Base-by-base conservation (phyloP, 2,888 invertebrate genomes). In the Thera britannica region DNA sequence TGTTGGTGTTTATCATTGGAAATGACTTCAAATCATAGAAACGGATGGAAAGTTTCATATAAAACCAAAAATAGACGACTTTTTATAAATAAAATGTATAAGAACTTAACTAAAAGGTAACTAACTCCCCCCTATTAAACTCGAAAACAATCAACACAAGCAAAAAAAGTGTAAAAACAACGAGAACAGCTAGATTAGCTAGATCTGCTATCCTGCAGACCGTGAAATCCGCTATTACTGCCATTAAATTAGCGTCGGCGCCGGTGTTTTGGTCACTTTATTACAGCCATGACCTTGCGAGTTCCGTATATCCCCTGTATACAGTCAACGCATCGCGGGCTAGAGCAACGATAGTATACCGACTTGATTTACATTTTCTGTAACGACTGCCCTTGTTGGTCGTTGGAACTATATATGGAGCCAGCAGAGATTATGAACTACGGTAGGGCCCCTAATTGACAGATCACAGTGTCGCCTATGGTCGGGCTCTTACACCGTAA, bases 361-460 rank as follows among this genome's bases (percentile, higher is more conserved):
- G 38, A 59, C 54, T 56, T 41, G 56, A 66, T 66, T 63, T 63
- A 34, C 57, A 51, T 72, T 68, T 67, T 62, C 70, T 67, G 56
- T 68, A 70, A 62, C 68, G 65, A 70, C 69, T 62, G 66, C 68
- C 82, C 79, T 84, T 77, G 80, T 80, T 84, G 82, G 75, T 84
- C 77, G 80, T 80, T 84, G 82, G 75, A 80, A 68, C 81, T 75
- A 74, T 76, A 70, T 74, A 81, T 77, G 73, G 78, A 79, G 77
- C 77, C 78, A 78, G 75, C 78, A 79, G 70, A 81, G 83, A 86
- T 87, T 62, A 86, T 83, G 85, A 89, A 89, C 87, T 86, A 84
- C 85, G 86, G 85, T 87, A 86, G 84, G 83, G 84, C 81, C 82
- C 85, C 83, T 89, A 90, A 90, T 90, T 90, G 89, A 89, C 89